phyloP scores from a whole-genome alignment of 2,888 invertebrate genomes.

The Vanessa cardui region DNA sequence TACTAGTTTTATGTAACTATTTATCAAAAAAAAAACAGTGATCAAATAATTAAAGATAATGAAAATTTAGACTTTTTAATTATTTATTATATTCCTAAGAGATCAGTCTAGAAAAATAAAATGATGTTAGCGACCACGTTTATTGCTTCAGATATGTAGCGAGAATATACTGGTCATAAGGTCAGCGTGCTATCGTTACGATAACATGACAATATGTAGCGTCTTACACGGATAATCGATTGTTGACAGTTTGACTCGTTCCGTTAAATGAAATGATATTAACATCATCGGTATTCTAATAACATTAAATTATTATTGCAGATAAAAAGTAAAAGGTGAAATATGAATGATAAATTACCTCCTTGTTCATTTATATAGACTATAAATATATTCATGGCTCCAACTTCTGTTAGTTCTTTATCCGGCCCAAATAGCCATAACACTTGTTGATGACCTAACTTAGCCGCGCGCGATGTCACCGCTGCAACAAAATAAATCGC shows the following conservation, averaged over 20 bases:
- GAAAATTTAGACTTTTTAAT: too few relatives aligned
- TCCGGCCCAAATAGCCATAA: constrained; percentile 98
- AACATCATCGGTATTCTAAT: constrained; percentile 20
- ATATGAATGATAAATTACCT: constrained; percentile 82
- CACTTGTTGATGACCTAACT: constrained; percentile 94
- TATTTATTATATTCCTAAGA: too few relatives aligned
- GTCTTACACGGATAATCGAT: constrained; percentile 56
- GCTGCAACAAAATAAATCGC: constrained; percentile 56
- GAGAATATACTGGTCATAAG: constrained; percentile 73
- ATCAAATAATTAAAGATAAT: too few relatives aligned
- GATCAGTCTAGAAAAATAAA: constrained; percentile 36
- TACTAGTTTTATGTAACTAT: too few relatives aligned
- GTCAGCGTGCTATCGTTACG: constrained; percentile 61
- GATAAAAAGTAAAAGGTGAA: not conserved
- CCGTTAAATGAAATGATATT: constrained; percentile 20
- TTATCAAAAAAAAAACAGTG: too few relatives aligned
- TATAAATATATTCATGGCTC: constrained; percentile 99
- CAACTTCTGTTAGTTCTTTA: constrained; percentile 97
- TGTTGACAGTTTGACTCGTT: constrained; percentile 45
- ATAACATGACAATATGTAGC: constrained; percentile 63
- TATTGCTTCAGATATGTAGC: constrained; percentile 71
- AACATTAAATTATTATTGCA: not conserved
- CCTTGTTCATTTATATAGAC: constrained; percentile 94
- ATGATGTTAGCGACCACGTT: constrained; percentile 69
- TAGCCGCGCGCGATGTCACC: constrained; percentile 89